Conservation (phyloP, 2,113 vertebrate genomes). For the Varanus salvator region DNA sequence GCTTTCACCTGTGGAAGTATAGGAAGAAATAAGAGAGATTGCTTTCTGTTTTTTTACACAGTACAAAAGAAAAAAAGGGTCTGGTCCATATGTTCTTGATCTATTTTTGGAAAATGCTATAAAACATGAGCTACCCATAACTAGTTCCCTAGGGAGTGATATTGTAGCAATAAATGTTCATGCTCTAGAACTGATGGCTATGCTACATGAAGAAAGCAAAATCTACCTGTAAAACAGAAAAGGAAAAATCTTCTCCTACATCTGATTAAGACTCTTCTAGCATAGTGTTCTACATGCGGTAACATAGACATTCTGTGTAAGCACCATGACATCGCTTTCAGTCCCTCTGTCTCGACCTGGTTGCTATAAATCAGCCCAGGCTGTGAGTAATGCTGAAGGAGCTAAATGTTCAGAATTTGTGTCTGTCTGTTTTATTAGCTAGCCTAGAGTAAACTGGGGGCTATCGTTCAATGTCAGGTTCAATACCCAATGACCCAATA, state of each 20-base stretch:
- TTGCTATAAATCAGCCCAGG: constrained; percentile 60
- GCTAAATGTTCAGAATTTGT: constrained; percentile 60
- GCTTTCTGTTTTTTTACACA: constrained; percentile 37
- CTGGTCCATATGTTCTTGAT: constrained; percentile 30
- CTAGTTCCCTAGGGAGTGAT: constrained; percentile 61
- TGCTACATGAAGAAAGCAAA: constrained; percentile 59
- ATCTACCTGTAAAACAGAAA: constrained; percentile 51
- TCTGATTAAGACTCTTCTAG: constrained; percentile 41
- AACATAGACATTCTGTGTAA: constrained; percentile 63
- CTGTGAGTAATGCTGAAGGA: constrained; percentile 50
- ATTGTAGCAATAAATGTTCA: constrained; percentile 69
- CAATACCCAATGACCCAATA: constrained; percentile 64
- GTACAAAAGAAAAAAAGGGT: constrained; percentile 45
- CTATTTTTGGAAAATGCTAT: constrained; percentile 63
- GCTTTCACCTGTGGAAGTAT: background rate
- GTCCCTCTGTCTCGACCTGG: constrained; percentile 35
- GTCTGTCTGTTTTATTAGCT: constrained; percentile 63
- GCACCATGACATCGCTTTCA: constrained; percentile 48
- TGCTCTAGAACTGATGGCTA: constrained; percentile 70
- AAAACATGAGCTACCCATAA: constrained; percentile 55
- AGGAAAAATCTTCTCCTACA: constrained; percentile 47
- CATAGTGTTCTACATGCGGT: constrained; percentile 42
- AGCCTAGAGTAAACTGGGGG: constrained; percentile 31
- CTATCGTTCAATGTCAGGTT: constrained; percentile 72
- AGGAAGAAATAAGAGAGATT: background rate